These are phyloP conservation scores for Littorina saxatilis DNA, from an alignment of 1,140 invertebrate genomes.

Conservation along the genomic window DNA sequence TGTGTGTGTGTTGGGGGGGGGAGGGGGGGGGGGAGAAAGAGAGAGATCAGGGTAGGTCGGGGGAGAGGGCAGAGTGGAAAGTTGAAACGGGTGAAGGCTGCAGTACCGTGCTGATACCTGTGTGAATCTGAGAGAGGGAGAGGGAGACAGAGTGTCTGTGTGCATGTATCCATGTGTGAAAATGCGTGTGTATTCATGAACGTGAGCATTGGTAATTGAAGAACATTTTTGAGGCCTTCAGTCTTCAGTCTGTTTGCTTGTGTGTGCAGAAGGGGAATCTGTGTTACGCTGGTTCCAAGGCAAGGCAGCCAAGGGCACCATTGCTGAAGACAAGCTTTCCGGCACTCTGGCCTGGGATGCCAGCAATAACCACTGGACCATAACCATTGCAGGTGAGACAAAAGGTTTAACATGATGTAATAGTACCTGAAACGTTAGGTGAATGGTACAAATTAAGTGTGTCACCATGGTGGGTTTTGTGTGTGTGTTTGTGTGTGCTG, in stretches of 20 bases:
- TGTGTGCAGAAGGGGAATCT: slow-evolving; percentile 34
- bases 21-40: neutral
- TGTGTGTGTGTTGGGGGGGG: neutral
- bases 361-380: slow-evolving; percentile 19
- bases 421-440: too few species aligned
- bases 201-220: neutral
- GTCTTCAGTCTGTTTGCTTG: too few species aligned
- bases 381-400: slow-evolving; percentile 18
- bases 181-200: neutral
- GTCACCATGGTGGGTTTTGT: too few species aligned
- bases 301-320: slow-evolving; percentile 25
- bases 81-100: too few species aligned
- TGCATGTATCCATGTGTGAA: neutral
- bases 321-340: slow-evolving; percentile 25
- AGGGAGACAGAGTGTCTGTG: neutral
- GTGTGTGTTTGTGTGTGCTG: too few species aligned
- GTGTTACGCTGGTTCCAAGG: slow-evolving; percentile 43
- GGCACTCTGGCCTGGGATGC: slow-evolving; percentile 37
- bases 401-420: too few species aligned
- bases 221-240: too few species aligned
- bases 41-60: too few species aligned
- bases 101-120: too few species aligned
- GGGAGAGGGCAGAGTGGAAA: too few species aligned
- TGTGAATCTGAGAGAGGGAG: too few species aligned
- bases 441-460: too few species aligned